Conservation (phyloP, 2,888 invertebrate genomes). For the Latheticus oryzae region DNA sequence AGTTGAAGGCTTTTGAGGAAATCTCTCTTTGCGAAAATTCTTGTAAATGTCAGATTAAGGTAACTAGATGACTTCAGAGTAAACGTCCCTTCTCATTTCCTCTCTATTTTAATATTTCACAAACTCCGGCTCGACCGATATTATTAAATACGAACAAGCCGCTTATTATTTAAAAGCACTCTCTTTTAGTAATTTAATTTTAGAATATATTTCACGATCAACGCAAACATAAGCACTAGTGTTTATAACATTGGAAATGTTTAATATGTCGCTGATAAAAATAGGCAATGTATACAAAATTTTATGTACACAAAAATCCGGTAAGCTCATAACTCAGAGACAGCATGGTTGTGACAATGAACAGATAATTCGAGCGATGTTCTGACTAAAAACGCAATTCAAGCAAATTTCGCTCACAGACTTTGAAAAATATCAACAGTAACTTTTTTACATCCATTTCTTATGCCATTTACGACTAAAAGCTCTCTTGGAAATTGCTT, state of each 20-base stretch:
- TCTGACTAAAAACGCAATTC: too few relatives aligned
- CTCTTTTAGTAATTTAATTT: constrained; percentile 15
- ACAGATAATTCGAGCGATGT: constrained; percentile 13
- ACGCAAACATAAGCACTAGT: constrained; percentile 5
- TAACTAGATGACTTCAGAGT: constrained; percentile 9
- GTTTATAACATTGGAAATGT: constrained; percentile 14
- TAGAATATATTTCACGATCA: constrained; percentile 2
- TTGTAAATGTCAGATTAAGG: constrained; percentile 20
- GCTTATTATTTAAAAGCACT: constrained; percentile 23
- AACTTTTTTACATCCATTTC: too few relatives aligned
- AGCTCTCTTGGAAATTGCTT: too few relatives aligned
- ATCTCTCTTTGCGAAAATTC: constrained; percentile 18
- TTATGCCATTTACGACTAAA: too few relatives aligned
- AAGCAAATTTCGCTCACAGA: too few relatives aligned
- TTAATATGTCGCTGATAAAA: constrained; percentile 17
- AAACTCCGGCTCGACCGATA: not conserved
- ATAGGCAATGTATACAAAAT: constrained; percentile 13
- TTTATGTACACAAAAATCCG: constrained; percentile 3
- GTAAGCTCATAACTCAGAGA: constrained; percentile 16
- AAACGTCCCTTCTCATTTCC: constrained; percentile 19
- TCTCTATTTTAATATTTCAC: constrained; percentile 19
- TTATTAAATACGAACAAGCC: constrained; percentile 23
- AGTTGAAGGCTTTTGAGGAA: too few relatives aligned
- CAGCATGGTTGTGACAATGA: constrained; percentile 11
- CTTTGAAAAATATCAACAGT: too few relatives aligned